Evolutionary conservation across 2,888 invertebrate genomes (phyloP).

Genomic region (Pseudeuparius sepicola): DNA sequence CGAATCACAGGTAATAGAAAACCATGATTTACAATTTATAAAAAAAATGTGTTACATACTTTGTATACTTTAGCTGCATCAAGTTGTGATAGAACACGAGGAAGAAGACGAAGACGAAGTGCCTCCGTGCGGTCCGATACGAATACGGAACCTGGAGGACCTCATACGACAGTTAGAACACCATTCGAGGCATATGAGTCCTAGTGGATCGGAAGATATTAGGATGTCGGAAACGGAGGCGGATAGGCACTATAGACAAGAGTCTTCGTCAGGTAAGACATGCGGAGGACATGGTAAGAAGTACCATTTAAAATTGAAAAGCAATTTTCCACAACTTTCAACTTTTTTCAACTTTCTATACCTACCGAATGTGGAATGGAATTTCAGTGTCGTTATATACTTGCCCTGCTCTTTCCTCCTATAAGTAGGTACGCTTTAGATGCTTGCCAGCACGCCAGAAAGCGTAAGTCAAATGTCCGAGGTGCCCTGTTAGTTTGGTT

Average conservation of each 20-base stretch:
- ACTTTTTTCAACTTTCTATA: too few species aligned
- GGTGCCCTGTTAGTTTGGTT: too few species aligned
- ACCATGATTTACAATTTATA: neutral
- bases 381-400: too few species aligned
- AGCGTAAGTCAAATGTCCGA: too few species aligned
- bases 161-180: constrained; percentile 81
- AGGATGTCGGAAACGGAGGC: constrained; percentile 82
- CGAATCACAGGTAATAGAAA: constrained; percentile 49
- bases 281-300: too few species aligned
- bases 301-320: too few species aligned
- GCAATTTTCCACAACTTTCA: too few species aligned
- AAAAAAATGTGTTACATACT: constrained; percentile 4
- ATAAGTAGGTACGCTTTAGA: too few species aligned
- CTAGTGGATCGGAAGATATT: constrained; percentile 84
- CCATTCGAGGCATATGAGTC: constrained; percentile 83
- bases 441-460: too few species aligned
- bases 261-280: constrained; percentile 45
- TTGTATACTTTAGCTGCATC: constrained; percentile 13
- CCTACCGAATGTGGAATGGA: too few species aligned
- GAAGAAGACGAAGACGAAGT: constrained; percentile 65
- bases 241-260: constrained; percentile 63
- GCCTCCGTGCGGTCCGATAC: constrained; percentile 70
- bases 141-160: constrained; percentile 86
- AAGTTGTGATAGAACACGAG: constrained; percentile 42
- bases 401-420: too few species aligned